Base-by-base conservation (phyloP, 2,113 vertebrate species). In the Canis aureus region DNA sequence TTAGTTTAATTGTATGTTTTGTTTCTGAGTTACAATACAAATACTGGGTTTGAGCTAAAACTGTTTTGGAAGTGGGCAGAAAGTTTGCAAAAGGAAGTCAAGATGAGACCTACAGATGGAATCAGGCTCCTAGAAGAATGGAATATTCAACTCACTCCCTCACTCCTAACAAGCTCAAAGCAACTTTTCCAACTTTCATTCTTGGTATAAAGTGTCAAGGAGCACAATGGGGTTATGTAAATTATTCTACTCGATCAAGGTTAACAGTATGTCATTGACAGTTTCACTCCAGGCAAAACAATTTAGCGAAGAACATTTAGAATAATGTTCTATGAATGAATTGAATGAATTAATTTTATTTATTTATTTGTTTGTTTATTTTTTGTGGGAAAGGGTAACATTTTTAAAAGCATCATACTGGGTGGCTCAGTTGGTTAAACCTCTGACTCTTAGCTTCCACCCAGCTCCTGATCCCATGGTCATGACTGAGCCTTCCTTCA, bases 1-100 rank as follows among this genome's bases (percentile, higher is more conserved):
- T 97, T 96, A 97, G 89, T 92, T 91, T 96, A 96, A 96, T 96
- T 97, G 43, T 78, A 92, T 38, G 9, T 93, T 96, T 97, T 97
- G 89, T 92, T 97, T 96, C 80, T 78, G 76, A 82, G 35, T 92
- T 81, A 12, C 80, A 92, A 76, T 96, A 80, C 69, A 95, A 96
- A 94, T 82, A 59, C 62, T 95, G 80, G 11, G 62, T 96, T 94
- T 91, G 83, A 93, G 81, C 92, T 98, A 78, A 79, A 81, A 95
- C 22, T 91, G 57, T 94, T 49, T 83, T 5, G 4, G 60, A 92
- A 64, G 53, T 80, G 29, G 69, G 67, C 59, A 95, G 57, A 91
- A 60, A 94, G 64, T 29, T 89, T 85, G 27, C 73, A 93, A 66
- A 91, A 73, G 64, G 55, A 84, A 93, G 29, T 87, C 49, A 88